Evolutionary conservation across 1,140 invertebrate genomes (phyloP).

Genomic region (Yoshiicerus persimilis): DNA sequence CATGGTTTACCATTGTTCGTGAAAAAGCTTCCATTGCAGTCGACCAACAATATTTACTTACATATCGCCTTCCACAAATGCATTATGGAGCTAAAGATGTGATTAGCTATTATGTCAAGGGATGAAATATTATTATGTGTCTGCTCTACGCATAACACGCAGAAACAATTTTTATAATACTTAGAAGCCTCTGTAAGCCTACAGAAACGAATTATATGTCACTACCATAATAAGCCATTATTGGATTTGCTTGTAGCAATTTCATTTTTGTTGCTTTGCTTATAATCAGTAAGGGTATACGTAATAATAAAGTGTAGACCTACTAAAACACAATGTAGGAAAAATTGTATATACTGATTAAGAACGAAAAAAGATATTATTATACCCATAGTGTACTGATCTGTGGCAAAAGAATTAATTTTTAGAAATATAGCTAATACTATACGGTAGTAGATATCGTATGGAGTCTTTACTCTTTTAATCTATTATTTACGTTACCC

Average conservation of each 20-base stretch:
- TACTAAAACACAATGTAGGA: background rate
- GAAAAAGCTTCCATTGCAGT: background rate
- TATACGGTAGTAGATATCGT: no score
- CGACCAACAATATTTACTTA: background rate
- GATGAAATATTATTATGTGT: background rate
- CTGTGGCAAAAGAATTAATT: background rate
- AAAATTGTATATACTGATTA: no score
- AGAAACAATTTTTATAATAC: background rate
- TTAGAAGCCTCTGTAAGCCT: background rate
- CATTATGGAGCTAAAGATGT: background rate
- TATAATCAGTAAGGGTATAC: no score
- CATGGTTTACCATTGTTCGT: background rate
- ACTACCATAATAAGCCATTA: background rate
- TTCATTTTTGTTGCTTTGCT: background rate
- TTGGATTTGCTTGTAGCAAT: background rate
- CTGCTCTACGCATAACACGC: background rate
- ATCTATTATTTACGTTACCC: no score
- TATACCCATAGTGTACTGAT: background rate
- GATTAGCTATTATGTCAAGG: slow-evolving; percentile 7
- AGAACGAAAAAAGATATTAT: background rate
- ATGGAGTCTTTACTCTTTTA: no score
- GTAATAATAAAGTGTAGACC: no score
- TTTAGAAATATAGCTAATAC: background rate
- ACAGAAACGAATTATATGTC: background rate
- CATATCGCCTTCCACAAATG: background rate